These are phyloP conservation scores for Meteorus colon DNA, from an alignment of 2,888 invertebrate genomes.

Conservation along the genomic window DNA sequence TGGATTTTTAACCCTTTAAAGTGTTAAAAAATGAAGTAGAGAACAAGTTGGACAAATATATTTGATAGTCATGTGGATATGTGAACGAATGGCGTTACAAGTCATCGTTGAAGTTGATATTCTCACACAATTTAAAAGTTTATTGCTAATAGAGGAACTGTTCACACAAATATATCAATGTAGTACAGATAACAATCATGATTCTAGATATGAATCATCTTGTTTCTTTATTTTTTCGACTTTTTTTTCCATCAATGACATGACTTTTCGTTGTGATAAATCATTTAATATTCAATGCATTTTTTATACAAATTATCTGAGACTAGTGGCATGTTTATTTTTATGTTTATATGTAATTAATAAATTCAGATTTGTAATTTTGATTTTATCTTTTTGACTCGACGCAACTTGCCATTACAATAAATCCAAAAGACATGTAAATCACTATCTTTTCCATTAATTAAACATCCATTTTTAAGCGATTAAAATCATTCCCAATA, in stretches of 20 bases:
- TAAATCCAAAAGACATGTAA: slow-evolving; percentile 51
- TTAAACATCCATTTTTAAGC: slow-evolving; percentile 1
- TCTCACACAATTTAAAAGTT: too few relatives aligned
- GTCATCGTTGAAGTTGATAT: too few relatives aligned
- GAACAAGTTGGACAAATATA: not conserved
- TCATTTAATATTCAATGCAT: not conserved
- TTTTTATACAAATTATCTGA: slow-evolving; percentile 9
- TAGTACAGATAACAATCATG: not conserved
- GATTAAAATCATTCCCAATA: slow-evolving; percentile 15
- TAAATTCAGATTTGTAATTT: slow-evolving; percentile 50
- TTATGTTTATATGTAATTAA: slow-evolving; percentile 25
- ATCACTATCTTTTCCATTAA: slow-evolving; percentile 23
- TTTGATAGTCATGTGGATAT: not conserved
- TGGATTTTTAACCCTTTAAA: slow-evolving; percentile 14
- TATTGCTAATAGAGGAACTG: too few relatives aligned
- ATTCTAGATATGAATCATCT: not conserved
- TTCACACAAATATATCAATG: too few relatives aligned
- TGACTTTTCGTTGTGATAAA: not conserved
- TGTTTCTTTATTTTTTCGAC: not conserved
- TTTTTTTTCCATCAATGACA: not conserved
- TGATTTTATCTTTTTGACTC: slow-evolving; percentile 53
- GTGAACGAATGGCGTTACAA: too few relatives aligned
- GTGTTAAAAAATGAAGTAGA: not conserved
- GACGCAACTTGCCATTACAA: slow-evolving; percentile 57
- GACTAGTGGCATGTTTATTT: slow-evolving; percentile 17